A percentile compares a stretch with the other conserved stretches of the same genome.
These are phyloP conservation scores for Drepana falcataria DNA, from an alignment of 2,888 invertebrate species.

Conservation along the genomic window DNA sequence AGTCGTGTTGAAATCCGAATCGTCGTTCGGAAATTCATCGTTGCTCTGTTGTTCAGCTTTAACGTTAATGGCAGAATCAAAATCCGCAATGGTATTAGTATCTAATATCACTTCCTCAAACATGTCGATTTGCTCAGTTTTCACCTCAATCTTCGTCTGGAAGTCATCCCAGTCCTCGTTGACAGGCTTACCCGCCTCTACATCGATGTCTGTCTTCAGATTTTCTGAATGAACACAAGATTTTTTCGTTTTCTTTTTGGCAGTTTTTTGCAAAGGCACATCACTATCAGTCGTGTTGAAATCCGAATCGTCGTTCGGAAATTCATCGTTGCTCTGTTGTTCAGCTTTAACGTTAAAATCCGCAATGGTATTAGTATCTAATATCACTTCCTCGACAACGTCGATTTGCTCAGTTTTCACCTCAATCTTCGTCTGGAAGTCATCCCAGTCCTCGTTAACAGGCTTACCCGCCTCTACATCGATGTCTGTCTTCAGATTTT, in stretches of 20 bases:
- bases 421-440: constrained; percentile 30
- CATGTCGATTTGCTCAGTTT: constrained; percentile 31
- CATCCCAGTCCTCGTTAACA: constrained; percentile 55
- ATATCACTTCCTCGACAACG: constrained; percentile 24
- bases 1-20: constrained; percentile 37
- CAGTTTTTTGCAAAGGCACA: constrained; percentile 37
- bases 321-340: constrained; percentile 29
- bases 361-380: constrained; percentile 32
- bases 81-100: constrained; percentile 28
- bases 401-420: constrained; percentile 36
- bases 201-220: constrained; percentile 15
- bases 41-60: constrained; percentile 42
- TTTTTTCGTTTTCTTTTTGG: constrained; percentile 41
- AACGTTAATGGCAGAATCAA: constrained; percentile 21
- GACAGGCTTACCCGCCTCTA: constrained; percentile 45
- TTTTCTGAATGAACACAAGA: constrained; percentile 9
- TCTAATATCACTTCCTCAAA: constrained; percentile 31
- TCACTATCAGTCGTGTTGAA: constrained; percentile 55
- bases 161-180: constrained; percentile 58
- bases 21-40: constrained; percentile 24
- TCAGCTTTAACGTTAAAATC: constrained; percentile 45
- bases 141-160: constrained; percentile 25
- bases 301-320: constrained; percentile 24
- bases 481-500: constrained; percentile 12
- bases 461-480: constrained; percentile 40